Base-by-base conservation (phyloP, 2,888 invertebrate genomes). In the Poecilobothrus nobilitatus region DNA sequence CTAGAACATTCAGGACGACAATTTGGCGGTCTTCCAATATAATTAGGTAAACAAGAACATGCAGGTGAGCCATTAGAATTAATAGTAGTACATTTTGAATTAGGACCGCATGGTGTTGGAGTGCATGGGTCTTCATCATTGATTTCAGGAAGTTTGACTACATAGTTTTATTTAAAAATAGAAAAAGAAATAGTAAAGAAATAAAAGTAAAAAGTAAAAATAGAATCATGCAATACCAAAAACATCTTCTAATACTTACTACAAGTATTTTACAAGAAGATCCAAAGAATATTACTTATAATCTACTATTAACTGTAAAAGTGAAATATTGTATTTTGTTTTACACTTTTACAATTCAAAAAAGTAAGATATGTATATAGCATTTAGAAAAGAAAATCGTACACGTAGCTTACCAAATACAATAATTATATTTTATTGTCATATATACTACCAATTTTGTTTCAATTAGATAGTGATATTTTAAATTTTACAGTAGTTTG, bases 41-140 rank as follows among this genome's bases (percentile, higher is more conserved):
- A 93, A 76, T 89, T 89, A 63, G 88, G 85, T 74, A 89, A 82
- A 78, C 93, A 94, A 74, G 92, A 91, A 79, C 94, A 94, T 73
- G 91, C 91, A 72, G 92, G 89, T 73, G 89, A 89, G 76, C 88
- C 89, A 71, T 91, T 90, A 74, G 91, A 86, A 71, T 88, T 86
- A 76, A 80, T 72, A 27, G n/a, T n/a, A 71, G 89, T 86, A 83
- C 94, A 94, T 81, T 91, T 89, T 67, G 93, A 91, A 82, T 93
- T 89, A 68, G 90, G 88, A 72, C 94, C 94, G 80, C 94, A 94
- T 22, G 93, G 92, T 73, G 92, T 89, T 70, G 93, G 92, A 73
- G 89, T 80, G 80, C 94, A 94, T 67, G 92, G 91, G 82, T 92
- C 44, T 44, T 44, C 89, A 77, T 85, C 86, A 74, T 84, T 84